These are phyloP conservation scores for Rhadina sibilatrix DNA, from an alignment of 2,113 vertebrate genomes.

Conservation along the genomic window DNA sequence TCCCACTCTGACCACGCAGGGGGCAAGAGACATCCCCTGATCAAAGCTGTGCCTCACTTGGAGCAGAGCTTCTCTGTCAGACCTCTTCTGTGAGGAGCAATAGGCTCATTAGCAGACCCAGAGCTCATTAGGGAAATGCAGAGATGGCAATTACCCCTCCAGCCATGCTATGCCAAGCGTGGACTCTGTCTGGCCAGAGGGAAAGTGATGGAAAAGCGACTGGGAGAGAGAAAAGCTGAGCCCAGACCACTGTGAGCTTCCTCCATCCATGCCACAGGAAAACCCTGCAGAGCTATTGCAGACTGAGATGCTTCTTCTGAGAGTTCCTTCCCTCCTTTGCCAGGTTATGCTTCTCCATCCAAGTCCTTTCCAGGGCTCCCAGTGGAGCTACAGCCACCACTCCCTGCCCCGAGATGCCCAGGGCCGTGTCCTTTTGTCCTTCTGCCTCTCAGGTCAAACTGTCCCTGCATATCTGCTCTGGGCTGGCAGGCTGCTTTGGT, in stretches of 20 bases:
- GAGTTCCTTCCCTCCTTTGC: background rate
- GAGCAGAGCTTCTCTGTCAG: background rate
- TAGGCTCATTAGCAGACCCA: background rate
- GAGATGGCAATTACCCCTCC: background rate
- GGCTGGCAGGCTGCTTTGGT: background rate
- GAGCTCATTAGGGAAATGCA: background rate
- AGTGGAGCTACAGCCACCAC: background rate
- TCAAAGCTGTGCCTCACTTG: background rate
- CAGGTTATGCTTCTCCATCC: background rate
- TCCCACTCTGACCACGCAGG: rapidly evolving
- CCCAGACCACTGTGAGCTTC: background rate
- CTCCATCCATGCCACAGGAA: background rate
- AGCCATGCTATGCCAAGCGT: background rate
- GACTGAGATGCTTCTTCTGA: background rate
- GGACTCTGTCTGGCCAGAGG: rapidly evolving
- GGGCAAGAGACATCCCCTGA: background rate
- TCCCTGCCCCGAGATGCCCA: rapidly evolving
- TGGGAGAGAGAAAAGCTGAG: background rate
- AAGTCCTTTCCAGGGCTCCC: background rate
- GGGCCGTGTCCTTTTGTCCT: rapidly evolving
- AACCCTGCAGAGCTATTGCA: background rate
- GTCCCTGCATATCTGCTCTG: rapidly evolving
- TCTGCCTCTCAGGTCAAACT: background rate
- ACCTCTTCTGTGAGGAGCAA: background rate
- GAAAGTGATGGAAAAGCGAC: background rate